Percentiles rank a stretch among this genome's conserved stretches.
These are phyloP conservation scores for Chiroxiphia lanceolata DNA, from an alignment of 2,797 vertebrate species.

Conservation along the genomic window DNA sequence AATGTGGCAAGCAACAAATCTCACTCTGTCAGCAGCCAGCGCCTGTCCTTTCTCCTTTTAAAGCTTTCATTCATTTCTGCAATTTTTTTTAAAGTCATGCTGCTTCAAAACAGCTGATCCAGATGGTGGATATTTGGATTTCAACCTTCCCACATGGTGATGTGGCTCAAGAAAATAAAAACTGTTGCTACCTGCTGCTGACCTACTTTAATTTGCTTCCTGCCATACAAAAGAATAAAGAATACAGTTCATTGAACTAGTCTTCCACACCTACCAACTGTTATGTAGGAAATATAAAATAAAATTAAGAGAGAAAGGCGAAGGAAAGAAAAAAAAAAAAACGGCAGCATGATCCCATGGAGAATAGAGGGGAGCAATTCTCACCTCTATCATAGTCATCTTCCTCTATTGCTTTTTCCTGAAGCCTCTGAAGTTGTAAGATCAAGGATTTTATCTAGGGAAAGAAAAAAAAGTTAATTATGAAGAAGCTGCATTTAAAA, in stretches of 20 bases:
- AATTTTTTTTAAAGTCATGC: slow-evolving; percentile 14
- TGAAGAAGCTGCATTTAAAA: not conserved
- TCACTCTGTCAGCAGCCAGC: not conserved
- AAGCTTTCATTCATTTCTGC: slow-evolving; percentile 11
- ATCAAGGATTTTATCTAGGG: slow-evolving; percentile 85
- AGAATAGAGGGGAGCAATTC: not conserved
- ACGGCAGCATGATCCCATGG: not conserved
- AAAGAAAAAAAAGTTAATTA: not conserved
- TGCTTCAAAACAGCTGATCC: slow-evolving; percentile 56
- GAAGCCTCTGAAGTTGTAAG: slow-evolving; percentile 84
- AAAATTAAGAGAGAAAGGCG: not conserved
- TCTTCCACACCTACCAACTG: not conserved
- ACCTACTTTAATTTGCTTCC: slow-evolving; percentile 41
- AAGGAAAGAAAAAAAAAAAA: not conserved
- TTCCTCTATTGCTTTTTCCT: slow-evolving; percentile 86
- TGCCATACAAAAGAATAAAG: not conserved
- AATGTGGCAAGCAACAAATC: slow-evolving; percentile 4
- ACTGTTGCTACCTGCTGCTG: slow-evolving; percentile 51
- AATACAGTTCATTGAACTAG: not conserved
- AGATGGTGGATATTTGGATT: slow-evolving; percentile 29
- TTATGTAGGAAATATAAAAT: not conserved
- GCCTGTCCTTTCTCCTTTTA: not conserved
- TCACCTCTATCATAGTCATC: slow-evolving; percentile 90
- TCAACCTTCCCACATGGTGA: slow-evolving; percentile 10
- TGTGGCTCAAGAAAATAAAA: slow-evolving; percentile 44